Evolutionary conservation across 2,797 vertebrate species (phyloP), one percentile per base, ranked within the genome.

Genomic region (Iguana delicatissima): DNA sequence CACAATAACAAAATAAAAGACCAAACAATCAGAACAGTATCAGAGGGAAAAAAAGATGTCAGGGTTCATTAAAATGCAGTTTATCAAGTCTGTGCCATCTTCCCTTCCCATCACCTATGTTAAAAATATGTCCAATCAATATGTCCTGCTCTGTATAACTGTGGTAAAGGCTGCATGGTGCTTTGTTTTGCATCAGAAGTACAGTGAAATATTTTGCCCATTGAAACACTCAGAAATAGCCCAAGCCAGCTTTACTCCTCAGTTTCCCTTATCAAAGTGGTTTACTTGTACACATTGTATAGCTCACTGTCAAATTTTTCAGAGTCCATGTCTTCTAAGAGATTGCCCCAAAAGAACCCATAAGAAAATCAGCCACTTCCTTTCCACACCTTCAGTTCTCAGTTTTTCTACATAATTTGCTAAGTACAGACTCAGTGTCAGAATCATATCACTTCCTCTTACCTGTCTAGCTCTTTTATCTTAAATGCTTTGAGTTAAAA

Each of bases 401-500:
- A 22, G 8, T 57, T 83, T 64, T 62, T 20, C n/a, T 32, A 26
- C 57, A 14, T 83, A 83, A 83, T 55, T 80, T 80, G 52, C 2
- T 4, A 83, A 38, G 81, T 12, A 83, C n/a, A 62, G n/a, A 35
- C 81, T 83, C 81, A 59, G 10, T 83, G 81, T 62, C 35, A 64
- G 16, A 82, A 59, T 62, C 32, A 55, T 82, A 82, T 16, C 57
- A 83, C n/a, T 59, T 57, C 22, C 20, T 83, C n/a, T 62, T 35
- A 83, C 57, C 35, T 64, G 57, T 59, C 57, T 83, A 38, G 57
- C 81, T 83, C 46, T 83, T 83, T 83, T 38, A 82, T 83, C 57
- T 62, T 62, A 83, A 62, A 62, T 42, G 9, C 57, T 35, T 59
- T 57, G 20, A 62, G 57, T 83, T 64, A 9, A 35, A 38, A 83